A percentile compares a stretch with the other conserved stretches of the same genome.
Evolutionary conservation across 2,888 invertebrate species (phyloP).

Genomic region (Platypus cylindrus): DNA sequence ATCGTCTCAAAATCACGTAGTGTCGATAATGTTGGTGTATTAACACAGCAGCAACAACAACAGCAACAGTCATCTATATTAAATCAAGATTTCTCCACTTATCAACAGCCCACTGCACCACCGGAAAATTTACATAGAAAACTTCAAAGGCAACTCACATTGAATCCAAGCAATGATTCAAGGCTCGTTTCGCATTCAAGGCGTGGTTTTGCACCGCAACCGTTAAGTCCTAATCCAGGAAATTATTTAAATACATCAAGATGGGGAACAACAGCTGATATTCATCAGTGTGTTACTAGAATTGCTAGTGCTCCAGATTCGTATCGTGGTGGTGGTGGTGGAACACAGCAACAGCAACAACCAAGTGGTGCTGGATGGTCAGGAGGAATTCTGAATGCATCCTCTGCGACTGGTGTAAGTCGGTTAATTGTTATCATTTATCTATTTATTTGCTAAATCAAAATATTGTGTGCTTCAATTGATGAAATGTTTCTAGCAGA

Average conservation of each 20-base stretch:
- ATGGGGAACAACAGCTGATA: constrained; percentile 25
- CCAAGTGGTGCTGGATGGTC: constrained; percentile 32
- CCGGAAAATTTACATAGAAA: constrained; percentile 43
- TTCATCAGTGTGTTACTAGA: constrained; percentile 51
- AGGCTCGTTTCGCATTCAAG: constrained; percentile 45
- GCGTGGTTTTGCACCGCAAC: constrained; percentile 23
- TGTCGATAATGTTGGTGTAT: constrained; percentile 38
- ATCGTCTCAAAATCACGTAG: constrained; percentile 42
- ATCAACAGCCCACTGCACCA: constrained; percentile 11
- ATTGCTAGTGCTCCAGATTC: constrained; percentile 64
- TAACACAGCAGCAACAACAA: too few species aligned
- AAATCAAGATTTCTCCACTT: constrained; percentile 10
- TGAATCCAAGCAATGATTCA: constrained; percentile 73
- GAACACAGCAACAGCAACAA: constrained; percentile 20
- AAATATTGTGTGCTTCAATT: too few species aligned
- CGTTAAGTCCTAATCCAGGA: constrained; percentile 13
- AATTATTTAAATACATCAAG: constrained; percentile 20
- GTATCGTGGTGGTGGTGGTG: constrained; percentile 41
- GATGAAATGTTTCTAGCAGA: too few species aligned
- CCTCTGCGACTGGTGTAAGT: constrained; percentile 13
- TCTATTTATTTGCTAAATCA: too few species aligned
- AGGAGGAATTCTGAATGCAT: too few species aligned
- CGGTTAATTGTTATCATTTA: background rate
- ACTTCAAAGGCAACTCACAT: constrained; percentile 63
- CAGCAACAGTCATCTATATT: constrained; percentile 19